Percentiles rank a stretch among this genome's conserved stretches.
These are phyloP conservation scores for Synanthedon vespiformis DNA, from an alignment of 2,888 invertebrate genomes.

Conservation along the genomic window DNA sequence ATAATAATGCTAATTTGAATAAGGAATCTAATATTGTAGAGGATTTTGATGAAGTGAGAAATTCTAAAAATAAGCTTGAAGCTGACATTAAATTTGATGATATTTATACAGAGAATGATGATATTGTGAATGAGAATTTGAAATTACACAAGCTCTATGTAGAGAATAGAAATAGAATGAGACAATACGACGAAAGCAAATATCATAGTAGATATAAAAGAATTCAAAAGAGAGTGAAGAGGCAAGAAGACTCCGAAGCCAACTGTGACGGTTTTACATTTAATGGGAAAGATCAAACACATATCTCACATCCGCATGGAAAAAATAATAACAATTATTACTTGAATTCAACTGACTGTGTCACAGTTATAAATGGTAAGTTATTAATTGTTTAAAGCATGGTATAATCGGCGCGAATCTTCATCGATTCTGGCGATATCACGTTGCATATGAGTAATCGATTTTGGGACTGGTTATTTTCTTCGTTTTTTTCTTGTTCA, in stretches of 20 bases:
- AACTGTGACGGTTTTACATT: slow-evolving; percentile 31
- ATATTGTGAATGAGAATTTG: slow-evolving; percentile 14
- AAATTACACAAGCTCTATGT: slow-evolving; percentile 10
- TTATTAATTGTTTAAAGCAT: too few relatives aligned
- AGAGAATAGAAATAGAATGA: slow-evolving; percentile 9
- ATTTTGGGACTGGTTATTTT: too few relatives aligned
- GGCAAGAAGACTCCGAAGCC: slow-evolving; percentile 21
- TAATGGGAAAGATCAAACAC: slow-evolving; percentile 11
- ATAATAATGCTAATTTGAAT: background rate
- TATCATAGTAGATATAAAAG: background rate
- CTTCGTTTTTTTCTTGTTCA: too few relatives aligned
- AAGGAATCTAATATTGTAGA: background rate
- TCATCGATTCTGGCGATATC: too few relatives aligned
- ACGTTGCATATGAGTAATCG: too few relatives aligned
- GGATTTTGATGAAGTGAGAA: background rate
- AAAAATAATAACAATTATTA: slow-evolving; percentile 27
- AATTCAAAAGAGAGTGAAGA: slow-evolving; percentile 30
- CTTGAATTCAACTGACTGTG: slow-evolving; percentile 39
- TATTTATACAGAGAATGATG: slow-evolving; percentile 21
- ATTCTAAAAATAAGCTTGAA: background rate
- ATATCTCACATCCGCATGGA: slow-evolving; percentile 36
- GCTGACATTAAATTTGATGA: slow-evolving; percentile 12
- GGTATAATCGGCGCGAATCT: too few relatives aligned
- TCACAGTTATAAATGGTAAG: slow-evolving; percentile 45
- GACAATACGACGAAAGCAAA: slow-evolving; percentile 7